Percentiles rank a stretch among this genome's conserved stretches.
Evolutionary conservation across 2,113 vertebrate species (phyloP).

Genomic region (Epinephelus cyanopodus): DNA sequence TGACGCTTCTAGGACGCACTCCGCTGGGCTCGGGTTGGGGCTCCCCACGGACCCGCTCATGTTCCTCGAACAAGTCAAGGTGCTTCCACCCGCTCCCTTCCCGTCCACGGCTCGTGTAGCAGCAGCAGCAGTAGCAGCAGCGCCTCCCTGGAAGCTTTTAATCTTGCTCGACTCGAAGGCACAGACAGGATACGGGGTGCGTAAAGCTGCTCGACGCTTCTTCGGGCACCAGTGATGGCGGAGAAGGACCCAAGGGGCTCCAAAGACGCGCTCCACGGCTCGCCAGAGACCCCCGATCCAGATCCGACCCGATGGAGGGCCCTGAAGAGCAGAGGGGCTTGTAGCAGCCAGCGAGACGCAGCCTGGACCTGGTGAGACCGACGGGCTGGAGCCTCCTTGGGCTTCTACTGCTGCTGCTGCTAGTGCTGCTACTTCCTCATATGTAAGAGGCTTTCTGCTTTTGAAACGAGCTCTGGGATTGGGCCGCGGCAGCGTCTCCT

Average conservation of each 20-base stretch:
- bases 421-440: conserved; percentile 83
- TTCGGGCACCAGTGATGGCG: conserved; percentile 72
- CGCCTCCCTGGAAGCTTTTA: conserved; percentile 59
- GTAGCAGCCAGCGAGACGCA: conserved; percentile 79
- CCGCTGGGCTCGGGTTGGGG: conserved; percentile 39
- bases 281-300: conserved; percentile 83
- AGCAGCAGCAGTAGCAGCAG: conserved; percentile 34
- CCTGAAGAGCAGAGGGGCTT: conserved; percentile 76
- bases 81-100: conserved; percentile 48
- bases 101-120: conserved; percentile 20
- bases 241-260: conserved; percentile 74
- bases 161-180: conserved; percentile 53
- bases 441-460: conserved; percentile 85
- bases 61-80: conserved; percentile 52
- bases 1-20: conserved; percentile 59
- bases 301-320: conserved; percentile 77
- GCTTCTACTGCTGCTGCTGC: conserved; percentile 65
- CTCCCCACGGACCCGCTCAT: conserved; percentile 78
- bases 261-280: conserved; percentile 84
- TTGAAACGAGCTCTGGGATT: conserved; percentile 85
- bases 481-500: conserved; percentile 79
- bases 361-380: conserved; percentile 69
- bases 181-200: conserved; percentile 61
- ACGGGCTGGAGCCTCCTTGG: conserved; percentile 73
- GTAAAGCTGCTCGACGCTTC: conserved; percentile 63